Evolutionary conservation across 2,113 vertebrate species (phyloP), one percentile per base, ranked within the genome.

Genomic region (Pseudorhombus dupliciocellatus): DNA sequence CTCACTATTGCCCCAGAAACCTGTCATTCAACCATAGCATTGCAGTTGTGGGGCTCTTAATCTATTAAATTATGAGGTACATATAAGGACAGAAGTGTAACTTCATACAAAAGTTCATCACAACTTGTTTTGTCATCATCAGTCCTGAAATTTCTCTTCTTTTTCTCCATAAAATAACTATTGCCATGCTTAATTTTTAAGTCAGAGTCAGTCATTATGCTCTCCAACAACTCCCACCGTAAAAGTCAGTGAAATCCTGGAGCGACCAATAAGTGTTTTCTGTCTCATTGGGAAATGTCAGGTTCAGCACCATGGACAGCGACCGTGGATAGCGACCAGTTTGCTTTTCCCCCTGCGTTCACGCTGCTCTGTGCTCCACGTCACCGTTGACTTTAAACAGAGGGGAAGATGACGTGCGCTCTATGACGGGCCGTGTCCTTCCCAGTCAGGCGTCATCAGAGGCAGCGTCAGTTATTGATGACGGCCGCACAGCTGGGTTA

Each of bases 291-390:
- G n/a, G 21, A 64, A 53, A 53, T 52, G 16, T 52, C 18, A 16
- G 12, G 1, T 68, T 86, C 70, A 82, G 83, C 6, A 82, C 70
- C 68, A 60, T 8, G 80, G 84, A 82, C 75, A 81, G 75, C 18
- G 57, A 44, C n/a, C n/a, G n/a, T n/a, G n/a, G n/a, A n/a, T n/a
- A n/a, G n/a, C n/a, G n/a, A n/a, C n/a, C n/a, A n/a, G n/a, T 5
- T 18, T 18, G 1, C 5, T 52, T 53, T 77, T 26, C 20, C 34
- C 55, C 24, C n/a, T 18, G 34, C 60, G 7, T 8, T 7, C 24
- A 6, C n/a, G 57, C 24, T 20, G n/a, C 16, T 69, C 7, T 6
- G 34, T 1, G 15, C 8, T 18, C 55, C 46, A 30, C 15, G 21
- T 50, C 28, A 40, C 28, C 54, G 34, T 44, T 37, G 16, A 12